Percentiles rank a stretch among this genome's conserved stretches.
phyloP scores from a whole-genome alignment of 1,140 invertebrate genomes.

The Brachionus angularis region DNA sequence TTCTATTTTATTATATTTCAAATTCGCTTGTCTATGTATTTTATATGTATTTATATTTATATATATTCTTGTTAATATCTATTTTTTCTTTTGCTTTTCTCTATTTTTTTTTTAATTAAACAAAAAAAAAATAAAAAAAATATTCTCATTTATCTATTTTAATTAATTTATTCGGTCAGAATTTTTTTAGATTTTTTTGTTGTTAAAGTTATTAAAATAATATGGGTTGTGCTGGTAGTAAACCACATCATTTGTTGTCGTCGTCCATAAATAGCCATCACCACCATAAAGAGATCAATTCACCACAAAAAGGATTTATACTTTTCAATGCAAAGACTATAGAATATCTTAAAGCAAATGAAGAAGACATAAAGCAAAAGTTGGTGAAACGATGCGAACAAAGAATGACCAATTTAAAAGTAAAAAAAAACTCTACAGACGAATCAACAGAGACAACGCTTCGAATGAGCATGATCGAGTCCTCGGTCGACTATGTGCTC shows the following conservation, averaged over 20 bases:
- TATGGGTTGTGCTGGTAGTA: conserved; percentile 16
- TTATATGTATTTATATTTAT: too few species aligned
- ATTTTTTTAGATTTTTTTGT: too few species aligned
- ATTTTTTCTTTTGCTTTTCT: too few species aligned
- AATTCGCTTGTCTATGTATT: too few species aligned
- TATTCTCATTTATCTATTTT: too few species aligned
- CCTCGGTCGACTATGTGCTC: neutral
- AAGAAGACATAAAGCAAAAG: neutral
- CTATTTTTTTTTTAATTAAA: too few species aligned
- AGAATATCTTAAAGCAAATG: neutral
- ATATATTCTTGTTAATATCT: too few species aligned
- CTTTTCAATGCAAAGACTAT: conserved; percentile 10
- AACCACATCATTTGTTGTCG: conserved; percentile 4
- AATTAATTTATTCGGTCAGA: too few species aligned
- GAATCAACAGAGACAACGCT: neutral
- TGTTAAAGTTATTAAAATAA: too few species aligned
- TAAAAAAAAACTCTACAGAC: too few species aligned
- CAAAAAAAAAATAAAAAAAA: too few species aligned
- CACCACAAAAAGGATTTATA: conserved; percentile 14
- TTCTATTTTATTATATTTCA: too few species aligned
- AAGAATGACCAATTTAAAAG: neutral
- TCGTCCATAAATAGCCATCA: neutral
- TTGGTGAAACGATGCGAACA: neutral
- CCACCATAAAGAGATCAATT: neutral
- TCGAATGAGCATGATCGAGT: neutral